A percentile compares a stretch with the other conserved stretches of the same genome.
Evolutionary conservation across 2,888 invertebrate genomes (phyloP).

Genomic region (Branchipolynoe longqiensis): DNA sequence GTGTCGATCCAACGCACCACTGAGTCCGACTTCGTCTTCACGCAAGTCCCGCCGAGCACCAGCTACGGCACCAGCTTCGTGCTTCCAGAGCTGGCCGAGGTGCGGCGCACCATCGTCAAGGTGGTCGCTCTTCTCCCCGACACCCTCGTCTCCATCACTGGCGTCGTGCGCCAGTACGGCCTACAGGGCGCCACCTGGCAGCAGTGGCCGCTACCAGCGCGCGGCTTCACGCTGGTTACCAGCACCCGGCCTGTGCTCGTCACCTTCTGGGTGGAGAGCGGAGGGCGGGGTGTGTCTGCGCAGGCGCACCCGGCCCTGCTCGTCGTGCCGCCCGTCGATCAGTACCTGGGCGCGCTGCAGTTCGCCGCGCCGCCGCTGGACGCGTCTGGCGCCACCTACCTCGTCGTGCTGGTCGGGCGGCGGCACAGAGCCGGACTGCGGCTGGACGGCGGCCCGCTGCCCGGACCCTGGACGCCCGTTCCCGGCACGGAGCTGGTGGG

Average conservation of each 20-base stretch:
- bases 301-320: neutral
- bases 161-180: neutral
- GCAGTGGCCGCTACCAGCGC: conserved; percentile 12
- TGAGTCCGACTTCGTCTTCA: neutral
- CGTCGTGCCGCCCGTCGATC: neutral
- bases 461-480: neutral
- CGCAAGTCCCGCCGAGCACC: conserved; percentile 17
- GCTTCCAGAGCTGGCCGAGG: neutral
- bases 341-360: conserved; percentile 5
- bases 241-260: conserved; percentile 25
- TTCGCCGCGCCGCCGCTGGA: neutral
- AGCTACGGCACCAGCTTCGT: conserved; percentile 39
- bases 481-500: conserved; percentile 34
- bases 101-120: neutral
- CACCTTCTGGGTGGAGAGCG: conserved; percentile 15
- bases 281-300: neutral
- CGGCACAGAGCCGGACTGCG: neutral
- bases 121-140: neutral
- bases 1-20: neutral
- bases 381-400: neutral
- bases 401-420: neutral
- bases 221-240: neutral
- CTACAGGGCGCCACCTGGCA: neutral
- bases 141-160: conserved; percentile 15
- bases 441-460: neutral